Conservation (phyloP, 1,140 invertebrate species). For the Conus ventricosus region DNA sequence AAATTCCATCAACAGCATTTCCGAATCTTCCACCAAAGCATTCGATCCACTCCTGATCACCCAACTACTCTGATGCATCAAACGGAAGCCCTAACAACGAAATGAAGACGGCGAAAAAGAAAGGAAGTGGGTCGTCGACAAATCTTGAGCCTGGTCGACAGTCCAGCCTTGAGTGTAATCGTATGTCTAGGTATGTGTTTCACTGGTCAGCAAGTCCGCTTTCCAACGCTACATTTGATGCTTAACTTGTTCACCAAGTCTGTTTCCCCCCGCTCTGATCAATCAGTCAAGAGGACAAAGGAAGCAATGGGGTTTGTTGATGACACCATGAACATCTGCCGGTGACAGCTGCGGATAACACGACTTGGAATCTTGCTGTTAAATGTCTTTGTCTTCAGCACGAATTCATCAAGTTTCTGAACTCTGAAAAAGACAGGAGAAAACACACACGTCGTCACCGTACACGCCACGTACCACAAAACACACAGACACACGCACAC, state of each 20-base stretch:
- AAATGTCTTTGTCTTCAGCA: slow-evolving; percentile 51
- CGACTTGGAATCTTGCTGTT: slow-evolving; percentile 28
- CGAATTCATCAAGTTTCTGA: slow-evolving; percentile 69
- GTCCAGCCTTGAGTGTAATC: not conserved
- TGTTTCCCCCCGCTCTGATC: not conserved
- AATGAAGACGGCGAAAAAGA: not conserved
- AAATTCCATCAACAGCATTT: slow-evolving; percentile 1
- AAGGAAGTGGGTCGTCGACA: not conserved
- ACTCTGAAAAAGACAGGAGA: slow-evolving; percentile 65
- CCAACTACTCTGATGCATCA: not conserved
- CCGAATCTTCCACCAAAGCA: not conserved
- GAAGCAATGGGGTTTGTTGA: slow-evolving; percentile 12
- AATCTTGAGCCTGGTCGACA: not conserved
- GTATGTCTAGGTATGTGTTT: not conserved
- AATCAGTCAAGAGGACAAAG: slow-evolving; percentile 4
- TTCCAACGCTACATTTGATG: not conserved
- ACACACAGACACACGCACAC: not conserved
- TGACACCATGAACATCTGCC: not conserved
- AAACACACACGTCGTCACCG: slow-evolving; percentile 28
- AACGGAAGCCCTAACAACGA: slow-evolving; percentile 1
- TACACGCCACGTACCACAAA: not conserved
- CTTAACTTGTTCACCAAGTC: not conserved
- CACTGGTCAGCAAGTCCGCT: not conserved
- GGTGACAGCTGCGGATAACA: slow-evolving; percentile 16
- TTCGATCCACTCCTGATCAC: not conserved